Evolutionary conservation across 2,888 invertebrate species (phyloP).

Genomic region (Tubulanus polymorphus): DNA sequence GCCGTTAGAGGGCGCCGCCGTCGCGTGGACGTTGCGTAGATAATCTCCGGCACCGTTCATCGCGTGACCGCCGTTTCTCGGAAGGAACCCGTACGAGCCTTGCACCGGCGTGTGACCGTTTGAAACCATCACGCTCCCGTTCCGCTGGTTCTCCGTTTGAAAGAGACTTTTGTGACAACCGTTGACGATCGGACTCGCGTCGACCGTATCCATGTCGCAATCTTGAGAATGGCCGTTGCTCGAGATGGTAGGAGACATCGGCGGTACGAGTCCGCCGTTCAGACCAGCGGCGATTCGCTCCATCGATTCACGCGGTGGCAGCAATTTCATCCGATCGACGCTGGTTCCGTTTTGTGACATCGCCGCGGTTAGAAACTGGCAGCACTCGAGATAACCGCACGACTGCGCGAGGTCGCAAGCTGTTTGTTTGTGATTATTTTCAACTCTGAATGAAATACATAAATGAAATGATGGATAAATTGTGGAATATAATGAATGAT

Average conservation of each 20-base stretch:
- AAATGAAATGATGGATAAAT: too few relatives aligned
- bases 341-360: too few relatives aligned
- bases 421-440: conserved; percentile 33
- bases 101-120: too few relatives aligned
- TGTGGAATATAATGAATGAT: too few relatives aligned
- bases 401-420: conserved; percentile 32
- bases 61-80: too few relatives aligned
- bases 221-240: neutral
- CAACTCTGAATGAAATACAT: conserved; percentile 34
- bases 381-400: conserved; percentile 32
- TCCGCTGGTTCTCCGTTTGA: neutral
- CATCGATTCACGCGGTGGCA: conserved; percentile 7
- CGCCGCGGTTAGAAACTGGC: conserved; percentile 31
- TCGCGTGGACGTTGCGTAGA: too few relatives aligned
- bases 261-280: conserved; percentile 20
- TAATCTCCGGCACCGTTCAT: too few relatives aligned
- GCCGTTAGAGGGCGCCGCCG: neutral
- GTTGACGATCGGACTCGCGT: too few relatives aligned
- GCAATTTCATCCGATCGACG: neutral
- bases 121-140: too few relatives aligned
- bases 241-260: conserved; percentile 1
- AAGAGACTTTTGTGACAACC: neutral
- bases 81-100: too few relatives aligned
- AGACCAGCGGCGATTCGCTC: conserved; percentile 10
- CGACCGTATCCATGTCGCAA: conserved; percentile 21